Percentiles rank a stretch among this genome's conserved stretches.
These are phyloP conservation scores for Netelia melanura DNA, from an alignment of 2,888 invertebrate genomes.

Conservation along the genomic window DNA sequence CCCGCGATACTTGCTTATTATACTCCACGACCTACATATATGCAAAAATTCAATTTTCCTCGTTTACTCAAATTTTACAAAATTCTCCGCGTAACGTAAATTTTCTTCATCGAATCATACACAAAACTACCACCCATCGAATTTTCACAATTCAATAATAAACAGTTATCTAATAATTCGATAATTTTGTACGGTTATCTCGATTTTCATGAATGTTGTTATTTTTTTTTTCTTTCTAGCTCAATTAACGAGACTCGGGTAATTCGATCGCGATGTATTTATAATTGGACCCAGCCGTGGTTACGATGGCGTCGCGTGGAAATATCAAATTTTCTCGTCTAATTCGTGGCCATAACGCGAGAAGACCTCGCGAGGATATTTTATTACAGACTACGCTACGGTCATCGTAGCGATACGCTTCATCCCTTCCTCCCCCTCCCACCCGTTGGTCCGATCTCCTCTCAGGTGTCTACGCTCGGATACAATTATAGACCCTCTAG, in stretches of 20 bases:
- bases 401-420: not conserved
- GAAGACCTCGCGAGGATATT: constrained; percentile 4
- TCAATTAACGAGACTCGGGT: not conserved
- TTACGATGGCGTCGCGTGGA: not conserved
- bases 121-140: no score
- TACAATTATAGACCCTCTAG: constrained; percentile 51
- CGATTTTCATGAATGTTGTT: not conserved
- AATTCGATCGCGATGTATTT: not conserved
- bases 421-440: not conserved
- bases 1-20: not conserved
- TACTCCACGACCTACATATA: not conserved
- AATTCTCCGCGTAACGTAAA: no score
- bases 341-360: constrained; percentile 4
- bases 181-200: no score
- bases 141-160: no score
- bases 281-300: not conserved
- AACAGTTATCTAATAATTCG: no score
- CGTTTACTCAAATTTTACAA: no score
- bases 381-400: constrained; percentile 5
- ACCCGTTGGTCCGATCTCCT: not conserved
- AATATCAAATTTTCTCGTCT: not conserved
- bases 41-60: not conserved
- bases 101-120: no score
- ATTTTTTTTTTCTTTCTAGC: not conserved
- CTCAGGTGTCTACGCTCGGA: constrained; percentile 31